Evolutionary conservation across 2,888 invertebrate species (phyloP).

Genomic region (Pemphredon lugubris): DNA sequence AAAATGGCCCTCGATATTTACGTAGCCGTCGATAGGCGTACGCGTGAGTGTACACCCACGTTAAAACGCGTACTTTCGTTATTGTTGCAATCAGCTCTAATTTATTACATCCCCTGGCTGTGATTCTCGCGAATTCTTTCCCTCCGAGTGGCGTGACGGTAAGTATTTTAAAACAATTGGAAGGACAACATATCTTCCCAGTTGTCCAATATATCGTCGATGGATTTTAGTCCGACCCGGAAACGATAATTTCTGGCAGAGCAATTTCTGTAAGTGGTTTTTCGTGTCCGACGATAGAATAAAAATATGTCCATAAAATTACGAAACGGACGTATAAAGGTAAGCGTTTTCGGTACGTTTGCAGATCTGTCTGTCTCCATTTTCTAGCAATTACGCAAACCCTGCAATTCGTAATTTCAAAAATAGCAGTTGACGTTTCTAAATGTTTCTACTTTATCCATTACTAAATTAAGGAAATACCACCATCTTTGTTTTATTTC

Average conservation of each 20-base stretch:
- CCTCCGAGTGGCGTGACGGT: background rate
- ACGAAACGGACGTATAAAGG: constrained; percentile 6
- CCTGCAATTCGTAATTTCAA: too few relatives aligned
- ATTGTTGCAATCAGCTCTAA: background rate
- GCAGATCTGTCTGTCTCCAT: background rate
- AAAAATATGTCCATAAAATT: constrained; percentile 7
- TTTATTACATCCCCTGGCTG: constrained; percentile 5
- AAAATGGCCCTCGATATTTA: background rate
- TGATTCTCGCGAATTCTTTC: constrained; percentile 2
- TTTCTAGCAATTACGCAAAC: too few relatives aligned
- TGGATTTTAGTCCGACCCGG: constrained; percentile 6
- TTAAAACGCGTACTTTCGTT: background rate
- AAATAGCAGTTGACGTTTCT: too few relatives aligned
- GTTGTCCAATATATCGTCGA: background rate
- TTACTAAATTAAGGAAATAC: too few relatives aligned
- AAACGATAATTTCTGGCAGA: constrained; percentile 9
- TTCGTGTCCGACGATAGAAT: constrained; percentile 17
- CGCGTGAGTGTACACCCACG: background rate
- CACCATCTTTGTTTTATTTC: too few relatives aligned
- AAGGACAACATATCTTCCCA: background rate
- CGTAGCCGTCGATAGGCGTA: background rate
- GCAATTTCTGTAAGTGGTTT: constrained; percentile 10
- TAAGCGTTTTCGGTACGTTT: background rate
- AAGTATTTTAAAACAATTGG: background rate
- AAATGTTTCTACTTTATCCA: too few relatives aligned